A percentile compares a stretch with the other conserved stretches of the same genome.
Conservation (phyloP, 2,797 vertebrate species). For the Acanthopagrus latus region DNA sequence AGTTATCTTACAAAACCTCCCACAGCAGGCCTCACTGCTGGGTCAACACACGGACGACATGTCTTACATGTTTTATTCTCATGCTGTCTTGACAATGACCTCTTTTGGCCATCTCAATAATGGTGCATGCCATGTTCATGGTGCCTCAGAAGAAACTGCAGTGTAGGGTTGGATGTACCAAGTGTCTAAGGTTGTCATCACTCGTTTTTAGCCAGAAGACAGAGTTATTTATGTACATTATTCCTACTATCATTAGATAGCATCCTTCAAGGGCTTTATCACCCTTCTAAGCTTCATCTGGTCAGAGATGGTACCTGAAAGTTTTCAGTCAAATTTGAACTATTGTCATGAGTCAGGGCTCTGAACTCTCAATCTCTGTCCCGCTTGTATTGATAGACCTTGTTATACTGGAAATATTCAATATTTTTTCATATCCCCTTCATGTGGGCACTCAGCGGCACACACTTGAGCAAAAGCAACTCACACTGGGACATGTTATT, state of each 20-base stretch:
- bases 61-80: background rate
- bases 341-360: constrained; percentile 13
- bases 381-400: constrained; percentile 26
- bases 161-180: background rate
- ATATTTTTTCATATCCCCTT: background rate
- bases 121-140: background rate
- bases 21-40: background rate
- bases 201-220: background rate
- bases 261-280: background rate
- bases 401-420: constrained; percentile 11
- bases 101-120: background rate
- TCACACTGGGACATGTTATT: constrained; percentile 31
- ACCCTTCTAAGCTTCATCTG: background rate
- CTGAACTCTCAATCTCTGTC: constrained; percentile 19
- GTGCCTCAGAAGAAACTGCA: too few species aligned
- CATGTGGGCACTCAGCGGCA: constrained; percentile 18
- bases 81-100: background rate
- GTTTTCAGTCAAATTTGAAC: constrained; percentile 34
- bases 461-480: constrained; percentile 9
- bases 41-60: background rate
- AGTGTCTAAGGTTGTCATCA: background rate
- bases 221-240: background rate
- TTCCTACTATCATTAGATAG: background rate
- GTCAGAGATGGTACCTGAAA: background rate
- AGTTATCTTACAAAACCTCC: background rate